phyloP scores from a whole-genome alignment of 2,888 invertebrate genomes.

The Himalopsyche japonica region DNA sequence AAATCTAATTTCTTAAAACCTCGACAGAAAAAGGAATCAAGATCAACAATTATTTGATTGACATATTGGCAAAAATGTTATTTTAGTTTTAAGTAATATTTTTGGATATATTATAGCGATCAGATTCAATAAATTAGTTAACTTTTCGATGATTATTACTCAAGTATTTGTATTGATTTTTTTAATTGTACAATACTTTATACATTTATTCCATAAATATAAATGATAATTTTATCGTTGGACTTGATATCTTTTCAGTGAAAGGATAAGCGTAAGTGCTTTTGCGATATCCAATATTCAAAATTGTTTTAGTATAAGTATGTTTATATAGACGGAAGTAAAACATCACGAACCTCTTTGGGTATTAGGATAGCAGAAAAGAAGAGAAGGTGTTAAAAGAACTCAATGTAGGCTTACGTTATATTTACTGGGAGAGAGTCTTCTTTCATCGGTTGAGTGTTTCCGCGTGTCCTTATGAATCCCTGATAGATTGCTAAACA shows the following conservation, averaged over 20 bases:
- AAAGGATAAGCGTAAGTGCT: not conserved
- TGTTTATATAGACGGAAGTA: not conserved
- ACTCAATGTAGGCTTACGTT: not conserved
- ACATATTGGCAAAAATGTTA: no score
- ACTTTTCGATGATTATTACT: no score
- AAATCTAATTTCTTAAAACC: no score
- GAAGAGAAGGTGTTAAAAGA: not conserved
- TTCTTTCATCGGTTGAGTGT: not conserved
- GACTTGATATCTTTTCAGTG: not conserved
- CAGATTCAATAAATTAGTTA: no score
- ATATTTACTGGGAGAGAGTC: not conserved
- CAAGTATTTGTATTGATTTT: no score
- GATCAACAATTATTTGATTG: no score
- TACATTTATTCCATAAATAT: no score
- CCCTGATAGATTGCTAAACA: not conserved
- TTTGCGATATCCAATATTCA: not conserved
- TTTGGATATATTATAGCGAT: no score
- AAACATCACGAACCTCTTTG: not conserved
- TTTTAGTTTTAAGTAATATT: no score
- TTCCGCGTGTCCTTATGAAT: not conserved
- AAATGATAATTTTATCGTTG: no score
- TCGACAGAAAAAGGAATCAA: no score
- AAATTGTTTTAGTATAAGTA: not conserved
- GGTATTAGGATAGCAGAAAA: not conserved
- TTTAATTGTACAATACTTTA: no score